Evolutionary conservation across 2,797 vertebrate species (phyloP).

Genomic region (Spondyliosoma cantharus): DNA sequence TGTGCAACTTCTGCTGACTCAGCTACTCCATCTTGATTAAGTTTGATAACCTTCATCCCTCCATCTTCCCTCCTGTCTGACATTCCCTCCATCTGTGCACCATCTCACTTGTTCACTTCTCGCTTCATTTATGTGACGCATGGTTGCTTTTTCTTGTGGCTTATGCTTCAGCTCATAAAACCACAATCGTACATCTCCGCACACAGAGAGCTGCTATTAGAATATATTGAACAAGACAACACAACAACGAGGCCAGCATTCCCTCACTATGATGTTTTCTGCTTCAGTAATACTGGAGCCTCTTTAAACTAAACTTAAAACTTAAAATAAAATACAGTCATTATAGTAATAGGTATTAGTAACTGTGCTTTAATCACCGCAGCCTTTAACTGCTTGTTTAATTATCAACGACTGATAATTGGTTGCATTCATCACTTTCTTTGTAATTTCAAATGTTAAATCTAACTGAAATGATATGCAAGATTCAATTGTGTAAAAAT

Average conservation of each 20-base stretch:
- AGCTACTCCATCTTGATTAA: constrained; percentile 40
- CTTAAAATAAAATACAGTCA: constrained; percentile 3
- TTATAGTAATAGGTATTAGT: constrained; percentile 1
- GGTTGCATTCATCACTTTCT: neutral
- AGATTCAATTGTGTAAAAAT: too few species aligned
- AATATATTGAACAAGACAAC: neutral
- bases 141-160: neutral
- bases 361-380: neutral
- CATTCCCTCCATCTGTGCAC: constrained; percentile 38
- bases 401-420: neutral
- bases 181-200: neutral
- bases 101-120: constrained; percentile 25
- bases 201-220: neutral
- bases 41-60: constrained; percentile 31
- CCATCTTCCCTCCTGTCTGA: neutral
- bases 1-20: constrained; percentile 40
- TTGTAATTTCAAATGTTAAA: neutral
- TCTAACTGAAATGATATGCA: neutral
- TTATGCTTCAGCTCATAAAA: neutral
- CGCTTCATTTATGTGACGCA: neutral
- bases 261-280: constrained; percentile 1
- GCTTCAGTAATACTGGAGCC: neutral
- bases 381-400: neutral
- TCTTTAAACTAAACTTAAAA: too few species aligned
- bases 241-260: neutral